Evolutionary conservation across 2,113 vertebrate genomes (phyloP), one percentile per base, ranked within the genome.

Genomic region (Merops nubicus): DNA sequence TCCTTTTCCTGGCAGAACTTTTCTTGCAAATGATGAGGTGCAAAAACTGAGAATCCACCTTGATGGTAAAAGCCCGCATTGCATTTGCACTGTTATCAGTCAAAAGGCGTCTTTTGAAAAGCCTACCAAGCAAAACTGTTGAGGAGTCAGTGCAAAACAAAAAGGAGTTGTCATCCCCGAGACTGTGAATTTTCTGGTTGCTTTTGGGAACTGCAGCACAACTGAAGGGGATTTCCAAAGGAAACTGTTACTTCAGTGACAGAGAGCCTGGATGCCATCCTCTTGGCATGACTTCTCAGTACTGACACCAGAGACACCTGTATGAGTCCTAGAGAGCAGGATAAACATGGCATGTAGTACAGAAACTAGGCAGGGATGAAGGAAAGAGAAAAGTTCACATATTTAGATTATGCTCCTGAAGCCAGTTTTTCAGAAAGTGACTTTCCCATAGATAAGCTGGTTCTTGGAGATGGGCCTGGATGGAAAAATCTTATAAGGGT

Each of bases 1-100:
- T 68, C 87, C n/a, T 88, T 91, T 45, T 45, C n/a, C 65, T 50
- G 77, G 89, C 85, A 94, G 77, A 75, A 73, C 69, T 79, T 91
- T 45, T 21, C 48, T 42, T 89, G 87, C 85, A 76, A 85, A 63
- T 42, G 70, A 38, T 69, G 62, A 88, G 54, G 48, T 76, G 91
- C n/a, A 36, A 82, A 91, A 56, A 6, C 21, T 23, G 80, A 88
- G 77, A 82, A 60, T 38, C 31, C 77, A 57, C 40, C 57, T 53
- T 25, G n/a, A 26, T 62, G 91, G 4, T 23, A 15, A 26, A 79
- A 77, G 79, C 80, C 91, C 91, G 42, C 15, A 6, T 53, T 64
- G 36, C 29, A 28, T 85, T 70, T 62, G 29, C 15, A 47, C 33
- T 0, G 3, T 56, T 77, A 70, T 48, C 87, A 94, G 48, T 81